Percentiles rank a stretch among this genome's conserved stretches.
These are phyloP conservation scores for Sarcophaga bullata DNA, from an alignment of 1,140 invertebrate species.

Conservation along the genomic window DNA sequence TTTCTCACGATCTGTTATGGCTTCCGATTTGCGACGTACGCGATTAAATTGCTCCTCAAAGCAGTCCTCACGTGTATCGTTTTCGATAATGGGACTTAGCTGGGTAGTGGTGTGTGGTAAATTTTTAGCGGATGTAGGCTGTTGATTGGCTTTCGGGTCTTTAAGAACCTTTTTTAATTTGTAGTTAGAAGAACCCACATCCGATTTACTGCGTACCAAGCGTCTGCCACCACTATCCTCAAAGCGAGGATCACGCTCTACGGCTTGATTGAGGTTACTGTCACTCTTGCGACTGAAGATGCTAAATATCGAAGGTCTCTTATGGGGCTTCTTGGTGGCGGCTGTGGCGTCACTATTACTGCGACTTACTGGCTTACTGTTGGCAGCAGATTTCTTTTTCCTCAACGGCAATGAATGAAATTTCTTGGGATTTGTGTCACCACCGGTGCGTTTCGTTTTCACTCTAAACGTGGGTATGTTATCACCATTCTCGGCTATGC, in stretches of 20 bases:
- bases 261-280: slow-evolving; percentile 53
- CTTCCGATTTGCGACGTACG: slow-evolving; percentile 61
- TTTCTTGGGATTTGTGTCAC: slow-evolving; percentile 46
- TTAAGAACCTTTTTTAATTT: slow-evolving; percentile 43
- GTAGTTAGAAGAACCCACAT: slow-evolving; percentile 68
- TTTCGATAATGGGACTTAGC: slow-evolving; percentile 81
- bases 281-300: slow-evolving; percentile 68
- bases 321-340: slow-evolving; percentile 59
- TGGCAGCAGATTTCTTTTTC: slow-evolving; percentile 51
- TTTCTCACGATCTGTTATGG: slow-evolving; percentile 61
- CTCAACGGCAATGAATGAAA: slow-evolving; percentile 62
- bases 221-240: slow-evolving; percentile 59
- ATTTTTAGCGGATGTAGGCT: background rate
- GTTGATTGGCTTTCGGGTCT: slow-evolving; percentile 17
- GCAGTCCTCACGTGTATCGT: slow-evolving; percentile 74
- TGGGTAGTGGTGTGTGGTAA: slow-evolving; percentile 67
- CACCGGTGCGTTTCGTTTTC: slow-evolving; percentile 58
- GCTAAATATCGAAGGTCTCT: slow-evolving; percentile 70
- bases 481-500: slow-evolving; percentile 62
- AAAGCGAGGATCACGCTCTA: slow-evolving; percentile 56
- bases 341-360: slow-evolving; percentile 71
- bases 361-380: slow-evolving; percentile 63
- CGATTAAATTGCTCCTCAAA: slow-evolving; percentile 67
- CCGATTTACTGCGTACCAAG: slow-evolving; percentile 73
- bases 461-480: slow-evolving; percentile 58